Evolutionary conservation across 2,888 invertebrate genomes (phyloP), one percentile per base, ranked within the genome.

Genomic region (Mongoloraphidia duomilia): DNA sequence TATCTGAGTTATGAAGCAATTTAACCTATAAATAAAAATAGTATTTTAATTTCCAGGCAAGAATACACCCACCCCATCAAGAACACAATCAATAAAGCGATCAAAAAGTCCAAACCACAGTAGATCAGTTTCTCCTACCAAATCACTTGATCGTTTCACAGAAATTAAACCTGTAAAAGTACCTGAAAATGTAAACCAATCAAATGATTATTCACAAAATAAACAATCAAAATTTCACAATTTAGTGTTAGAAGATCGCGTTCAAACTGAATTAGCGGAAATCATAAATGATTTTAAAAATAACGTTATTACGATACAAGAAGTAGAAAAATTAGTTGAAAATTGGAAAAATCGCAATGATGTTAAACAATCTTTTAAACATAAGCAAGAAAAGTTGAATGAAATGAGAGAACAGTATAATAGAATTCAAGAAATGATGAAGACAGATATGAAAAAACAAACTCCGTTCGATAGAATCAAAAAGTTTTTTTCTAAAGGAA

Each of bases 241-340:
- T 52, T 38, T 50, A 36, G 63, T 65, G 46, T 65, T 64, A 61
- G 64, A 70, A 72, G 64, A 69, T 46, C 70, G 75, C 58, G 75
- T 75, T 34, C 83, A 89, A 62, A 86, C 86, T 54, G 89, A 91
- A 62, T 71, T 91, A 50, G 77, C 84, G 3, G 89, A 90, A 68
- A 87, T 91, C 46, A 86, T 91, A 63, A 86, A 82, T 60, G 89
- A 90, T 60, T 90, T 88, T 60, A 90, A 91, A 65, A 89, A 89
- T 60, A 88, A 90, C 61, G 87, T 89, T 3, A 83, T 88, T 56
- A 83, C 86, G 0, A 85, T 91, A 60, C 76, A 81, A 0, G 88
- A 90, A 69, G 86, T 89, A 0, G 90, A 90, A 64, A 79, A 84
- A 57, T 70, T 91, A 46, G 90, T 91, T 1, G 84, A 85, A 64